These are phyloP conservation scores for Ephialtes manifestator DNA, from an alignment of 2,888 invertebrate genomes.

Conservation along the genomic window DNA sequence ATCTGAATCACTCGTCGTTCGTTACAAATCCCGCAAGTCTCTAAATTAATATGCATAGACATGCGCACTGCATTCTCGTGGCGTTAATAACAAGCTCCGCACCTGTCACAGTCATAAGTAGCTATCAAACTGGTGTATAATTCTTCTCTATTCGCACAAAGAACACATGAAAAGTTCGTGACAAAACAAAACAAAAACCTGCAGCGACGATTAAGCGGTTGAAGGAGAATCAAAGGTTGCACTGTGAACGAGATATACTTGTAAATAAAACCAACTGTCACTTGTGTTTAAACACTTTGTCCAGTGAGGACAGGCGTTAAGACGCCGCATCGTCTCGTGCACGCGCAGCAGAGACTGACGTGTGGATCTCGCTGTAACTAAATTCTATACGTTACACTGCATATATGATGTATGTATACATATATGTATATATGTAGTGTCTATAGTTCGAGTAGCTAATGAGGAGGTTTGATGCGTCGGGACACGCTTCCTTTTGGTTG, in stretches of 20 bases:
- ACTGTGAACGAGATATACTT: neutral
- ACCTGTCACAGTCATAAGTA: neutral
- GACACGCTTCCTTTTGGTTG: slow-evolving; percentile 43
- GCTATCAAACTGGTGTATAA: neutral
- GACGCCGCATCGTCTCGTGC: slow-evolving; percentile 37
- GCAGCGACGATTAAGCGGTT: neutral
- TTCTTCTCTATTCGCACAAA: neutral
- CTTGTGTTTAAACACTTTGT: neutral
- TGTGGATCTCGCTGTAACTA: slow-evolving; percentile 17
- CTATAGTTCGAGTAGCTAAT: slow-evolving; percentile 16
- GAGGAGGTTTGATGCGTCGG: slow-evolving; percentile 43
- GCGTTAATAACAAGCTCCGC: neutral
- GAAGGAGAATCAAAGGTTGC: neutral
- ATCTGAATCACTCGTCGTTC: neutral
- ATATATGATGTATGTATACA: slow-evolving; percentile 7
- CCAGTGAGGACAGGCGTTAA: neutral
- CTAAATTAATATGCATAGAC: neutral
- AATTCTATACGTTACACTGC: slow-evolving; percentile 24
- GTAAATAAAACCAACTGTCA: slow-evolving; percentile 4
- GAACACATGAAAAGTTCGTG: neutral
- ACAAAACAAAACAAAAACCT: neutral
- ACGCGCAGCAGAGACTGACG: slow-evolving; percentile 22
- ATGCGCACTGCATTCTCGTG: neutral
- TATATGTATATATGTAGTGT: neutral
- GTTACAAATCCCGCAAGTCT: neutral